phyloP scores from a whole-genome alignment of 2,113 vertebrate genomes.

The Campylorhamphus procurvoides region DNA sequence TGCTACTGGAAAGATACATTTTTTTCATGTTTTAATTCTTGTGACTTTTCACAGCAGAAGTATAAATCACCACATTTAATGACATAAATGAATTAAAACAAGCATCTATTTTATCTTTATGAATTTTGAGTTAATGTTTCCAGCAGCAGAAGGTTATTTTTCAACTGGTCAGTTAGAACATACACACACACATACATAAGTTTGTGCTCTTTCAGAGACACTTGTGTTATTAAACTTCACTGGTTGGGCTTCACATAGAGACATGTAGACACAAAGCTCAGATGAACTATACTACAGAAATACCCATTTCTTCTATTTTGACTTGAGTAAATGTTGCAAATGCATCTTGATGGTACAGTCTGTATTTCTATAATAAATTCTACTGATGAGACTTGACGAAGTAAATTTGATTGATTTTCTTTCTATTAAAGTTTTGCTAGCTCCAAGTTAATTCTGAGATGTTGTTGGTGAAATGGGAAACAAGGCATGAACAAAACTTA shows the following conservation, averaged over 20 bases:
- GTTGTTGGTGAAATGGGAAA: not conserved
- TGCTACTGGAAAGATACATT: not conserved
- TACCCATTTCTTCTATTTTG: not conserved
- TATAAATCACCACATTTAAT: not conserved
- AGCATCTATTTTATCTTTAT: not conserved
- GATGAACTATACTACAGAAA: not conserved
- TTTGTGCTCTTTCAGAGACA: not conserved
- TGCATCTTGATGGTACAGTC: accelerated
- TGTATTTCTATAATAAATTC: not conserved
- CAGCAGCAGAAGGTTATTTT: not conserved
- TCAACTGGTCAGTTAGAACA: not conserved
- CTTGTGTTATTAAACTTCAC: not conserved
- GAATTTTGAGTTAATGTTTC: not conserved
- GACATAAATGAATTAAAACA: not conserved
- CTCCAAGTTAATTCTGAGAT: not conserved
- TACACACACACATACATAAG: accelerated
- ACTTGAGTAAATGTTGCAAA: not conserved
- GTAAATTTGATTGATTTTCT: not conserved
- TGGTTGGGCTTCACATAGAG: not conserved
- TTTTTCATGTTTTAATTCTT: not conserved
- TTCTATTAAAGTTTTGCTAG: not conserved
- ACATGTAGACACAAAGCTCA: not conserved
- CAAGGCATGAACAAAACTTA: not conserved
- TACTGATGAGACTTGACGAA: not conserved
- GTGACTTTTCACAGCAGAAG: not conserved